Percentiles rank a stretch among this genome's conserved stretches.
Evolutionary conservation across 2,113 vertebrate genomes (phyloP).

Genomic region (Austrofundulus limnaeus): DNA sequence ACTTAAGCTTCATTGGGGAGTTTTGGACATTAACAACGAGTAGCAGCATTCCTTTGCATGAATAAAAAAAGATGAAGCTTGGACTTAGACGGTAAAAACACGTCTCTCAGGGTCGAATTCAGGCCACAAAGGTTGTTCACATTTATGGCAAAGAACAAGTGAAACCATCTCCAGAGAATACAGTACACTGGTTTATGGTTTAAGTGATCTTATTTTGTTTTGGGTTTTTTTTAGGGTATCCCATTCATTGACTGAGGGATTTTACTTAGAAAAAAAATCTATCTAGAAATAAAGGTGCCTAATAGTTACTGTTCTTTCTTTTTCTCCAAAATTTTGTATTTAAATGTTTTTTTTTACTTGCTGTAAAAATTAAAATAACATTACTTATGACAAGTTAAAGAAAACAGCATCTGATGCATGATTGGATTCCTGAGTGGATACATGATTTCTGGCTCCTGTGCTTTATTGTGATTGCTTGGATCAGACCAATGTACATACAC

Average conservation of each 20-base stretch:
- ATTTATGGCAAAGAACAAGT: neutral
- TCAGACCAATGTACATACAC: slow-evolving; percentile 45
- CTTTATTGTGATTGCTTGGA: slow-evolving; percentile 19
- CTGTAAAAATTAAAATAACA: slow-evolving; percentile 33
- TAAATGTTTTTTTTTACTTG: slow-evolving; percentile 35
- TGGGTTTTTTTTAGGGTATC: neutral
- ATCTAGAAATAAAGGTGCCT: slow-evolving; percentile 62
- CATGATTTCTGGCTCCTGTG: slow-evolving; percentile 18
- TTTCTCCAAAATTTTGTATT: slow-evolving; percentile 32
- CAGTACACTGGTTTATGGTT: slow-evolving; percentile 15
- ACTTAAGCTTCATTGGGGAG: neutral
- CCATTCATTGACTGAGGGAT: neutral
- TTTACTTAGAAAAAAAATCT: slow-evolving; percentile 20
- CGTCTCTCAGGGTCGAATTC: slow-evolving; percentile 44
- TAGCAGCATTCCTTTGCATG: neutral
- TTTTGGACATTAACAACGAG: neutral
- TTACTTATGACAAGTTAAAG: slow-evolving; percentile 23
- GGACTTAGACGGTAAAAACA: slow-evolving; percentile 20
- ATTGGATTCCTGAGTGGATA: slow-evolving; percentile 13
- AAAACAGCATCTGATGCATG: slow-evolving; percentile 7
- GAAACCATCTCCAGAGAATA: neutral
- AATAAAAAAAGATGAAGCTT: neutral
- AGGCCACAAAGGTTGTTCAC: slow-evolving; percentile 2
- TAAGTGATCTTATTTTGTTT: slow-evolving; percentile 8
- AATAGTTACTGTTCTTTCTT: slow-evolving; percentile 18